A percentile compares a stretch with the other conserved stretches of the same genome.
Conservation (phyloP, 2,797 vertebrate genomes). For the Molossus alvarezi region DNA sequence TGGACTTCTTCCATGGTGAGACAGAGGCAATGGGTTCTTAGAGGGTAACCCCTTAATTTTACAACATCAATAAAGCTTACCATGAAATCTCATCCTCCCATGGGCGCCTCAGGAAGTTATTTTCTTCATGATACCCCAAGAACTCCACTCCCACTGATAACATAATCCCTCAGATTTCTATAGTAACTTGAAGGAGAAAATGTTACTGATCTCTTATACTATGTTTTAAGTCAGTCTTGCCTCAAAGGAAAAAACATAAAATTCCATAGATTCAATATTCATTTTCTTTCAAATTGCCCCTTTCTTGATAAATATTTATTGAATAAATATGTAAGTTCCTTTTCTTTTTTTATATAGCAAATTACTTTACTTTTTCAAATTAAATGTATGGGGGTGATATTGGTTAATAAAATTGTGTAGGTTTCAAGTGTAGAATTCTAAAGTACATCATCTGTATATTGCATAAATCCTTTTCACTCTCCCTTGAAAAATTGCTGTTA, state of each 20-base stretch:
- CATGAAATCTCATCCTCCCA: too few species aligned
- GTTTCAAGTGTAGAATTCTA: background rate
- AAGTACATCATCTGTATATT: background rate
- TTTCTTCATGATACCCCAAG: too few species aligned
- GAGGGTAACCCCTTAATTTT: too few species aligned
- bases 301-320: background rate
- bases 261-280: background rate
- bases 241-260: background rate
- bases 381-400: background rate
- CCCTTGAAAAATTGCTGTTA: background rate
- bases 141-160: too few species aligned
- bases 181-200: background rate
- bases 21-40: too few species aligned
- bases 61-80: too few species aligned
- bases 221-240: background rate
- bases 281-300: background rate
- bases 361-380: background rate
- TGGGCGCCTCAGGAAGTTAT: too few species aligned
- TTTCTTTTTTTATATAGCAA: background rate
- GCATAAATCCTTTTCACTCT: background rate
- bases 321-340: constrained; percentile 6
- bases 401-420: background rate
- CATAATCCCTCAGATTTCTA: background rate
- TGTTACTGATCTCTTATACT: background rate
- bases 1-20: too few species aligned